Evolutionary conservation across 2,113 vertebrate genomes (phyloP).

Genomic region (Eupsittula cactorum): DNA sequence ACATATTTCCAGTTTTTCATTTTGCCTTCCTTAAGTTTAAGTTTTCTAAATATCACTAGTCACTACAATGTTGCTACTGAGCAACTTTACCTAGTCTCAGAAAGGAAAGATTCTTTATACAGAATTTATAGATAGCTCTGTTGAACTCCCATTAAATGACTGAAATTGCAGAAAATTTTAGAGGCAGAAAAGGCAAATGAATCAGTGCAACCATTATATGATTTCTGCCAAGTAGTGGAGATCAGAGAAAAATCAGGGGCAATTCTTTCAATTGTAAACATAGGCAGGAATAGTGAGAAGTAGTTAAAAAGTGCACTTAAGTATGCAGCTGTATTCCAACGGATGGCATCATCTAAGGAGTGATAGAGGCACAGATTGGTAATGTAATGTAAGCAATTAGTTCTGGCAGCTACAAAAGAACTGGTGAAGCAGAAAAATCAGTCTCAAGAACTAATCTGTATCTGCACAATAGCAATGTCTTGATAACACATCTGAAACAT

Average conservation of each 20-base stretch:
- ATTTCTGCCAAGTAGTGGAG: not conserved
- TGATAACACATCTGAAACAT: constrained; percentile 54
- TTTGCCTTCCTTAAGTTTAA: not conserved
- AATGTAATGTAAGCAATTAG: constrained; percentile 69
- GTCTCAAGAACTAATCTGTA: constrained; percentile 62
- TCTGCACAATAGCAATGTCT: constrained; percentile 58
- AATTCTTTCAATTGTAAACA: not conserved
- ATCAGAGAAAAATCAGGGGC: not conserved
- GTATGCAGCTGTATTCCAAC: constrained; percentile 50
- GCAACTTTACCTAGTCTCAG: not conserved
- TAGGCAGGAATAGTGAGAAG: constrained; percentile 3
- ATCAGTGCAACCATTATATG: not conserved
- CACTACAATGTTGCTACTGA: not conserved
- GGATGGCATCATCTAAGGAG: constrained; percentile 49
- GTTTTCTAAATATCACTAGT: not conserved
- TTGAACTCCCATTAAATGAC: not conserved
- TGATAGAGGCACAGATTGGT: constrained; percentile 49
- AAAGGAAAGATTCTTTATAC: not conserved
- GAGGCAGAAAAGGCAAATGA: not conserved
- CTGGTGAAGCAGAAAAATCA: constrained; percentile 65
- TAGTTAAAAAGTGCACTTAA: constrained; percentile 34
- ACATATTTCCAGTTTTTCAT: not conserved
- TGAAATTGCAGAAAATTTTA: not conserved
- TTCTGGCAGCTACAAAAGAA: constrained; percentile 67
- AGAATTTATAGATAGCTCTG: not conserved